Evolutionary conservation across 2,888 invertebrate species (phyloP), one percentile per base, ranked within the genome.

Genomic region (Polyommatus icarus): DNA sequence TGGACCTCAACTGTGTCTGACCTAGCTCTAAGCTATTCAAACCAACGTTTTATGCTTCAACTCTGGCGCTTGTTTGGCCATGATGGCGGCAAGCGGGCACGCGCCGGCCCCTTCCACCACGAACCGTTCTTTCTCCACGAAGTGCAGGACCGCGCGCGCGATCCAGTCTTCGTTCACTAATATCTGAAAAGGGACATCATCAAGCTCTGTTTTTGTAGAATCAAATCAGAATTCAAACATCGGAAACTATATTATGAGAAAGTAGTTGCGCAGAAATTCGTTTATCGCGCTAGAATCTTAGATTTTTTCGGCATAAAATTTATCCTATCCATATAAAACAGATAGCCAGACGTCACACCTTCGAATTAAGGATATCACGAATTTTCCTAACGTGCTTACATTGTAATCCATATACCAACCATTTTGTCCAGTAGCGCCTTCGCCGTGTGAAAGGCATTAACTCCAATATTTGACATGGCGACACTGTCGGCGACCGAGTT

Each of bases 31-130:
- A 50, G 3, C 5, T 18, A 54, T 54, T 54, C 12, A 67, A 20
- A 46, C 76, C 76, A 86, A 97, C 97, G 95, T 96, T 92, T 98
- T 98, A 40, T 97, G 96, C 86, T 96, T 96, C 15, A 98, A 93
- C 84, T 98, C 98, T 18, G 97, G 96, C 29, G 98, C 91, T 77
- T 96, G 95, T 24, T 97, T 97, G 7, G 97, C 96, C 46, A 98
- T 88, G 80, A 98, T 95, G 1, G 98, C 97, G 0, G 98, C 98
- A 20, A 99, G 88, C 0, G 97, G 96, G n/a, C 96, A 95, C 0
- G 98, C 98, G 0, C 97, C 98, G 18, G 98, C 98, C 0, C 98
- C 98, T 89, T 99, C 98, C 0, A 98, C 97, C 3, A 98, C 97
- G 80, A 97, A 96, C 84, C 97, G 97, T 87, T 98, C 98, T 81